Percentiles rank a stretch among this genome's conserved stretches.
Conservation (phyloP, 2,797 vertebrate species). For the Gadopsis marmoratus region DNA sequence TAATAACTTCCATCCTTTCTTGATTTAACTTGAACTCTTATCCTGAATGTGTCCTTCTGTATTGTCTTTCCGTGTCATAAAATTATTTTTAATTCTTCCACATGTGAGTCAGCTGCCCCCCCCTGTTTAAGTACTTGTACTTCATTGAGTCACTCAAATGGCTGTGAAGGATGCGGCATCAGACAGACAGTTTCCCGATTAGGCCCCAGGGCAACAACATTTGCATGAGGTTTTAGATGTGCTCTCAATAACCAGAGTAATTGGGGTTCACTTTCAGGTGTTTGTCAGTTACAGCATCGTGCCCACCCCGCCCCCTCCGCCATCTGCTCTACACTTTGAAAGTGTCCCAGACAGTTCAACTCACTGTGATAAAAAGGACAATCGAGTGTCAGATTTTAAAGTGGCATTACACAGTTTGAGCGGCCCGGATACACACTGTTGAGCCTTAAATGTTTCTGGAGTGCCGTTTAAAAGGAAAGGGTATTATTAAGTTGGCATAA, state of each 20-base stretch:
- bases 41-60: not conserved
- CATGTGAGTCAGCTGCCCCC: not conserved
- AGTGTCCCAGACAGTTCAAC: constrained; percentile 36
- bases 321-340: constrained; percentile 17
- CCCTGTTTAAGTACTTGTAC: not conserved
- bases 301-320: not conserved
- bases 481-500: constrained; percentile 44
- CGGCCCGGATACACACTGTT: constrained; percentile 26
- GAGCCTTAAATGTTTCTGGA: constrained; percentile 46
- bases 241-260: constrained; percentile 8
- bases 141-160: not conserved
- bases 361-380: constrained; percentile 34
- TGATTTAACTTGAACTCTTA: not conserved
- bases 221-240: not conserved
- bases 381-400: constrained; percentile 58
- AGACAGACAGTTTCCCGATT: constrained; percentile 21
- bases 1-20: not conserved
- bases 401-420: constrained; percentile 4
- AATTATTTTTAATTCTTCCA: not conserved
- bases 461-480: constrained; percentile 50
- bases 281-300: constrained; percentile 43
- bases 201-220: not conserved
- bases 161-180: constrained; percentile 1
- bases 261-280: constrained; percentile 20
- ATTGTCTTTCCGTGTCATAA: not conserved